Percentiles rank a stretch among this genome's conserved stretches.
Evolutionary conservation across 2,113 vertebrate species (phyloP).

Genomic region (Eptesicus fuscus): DNA sequence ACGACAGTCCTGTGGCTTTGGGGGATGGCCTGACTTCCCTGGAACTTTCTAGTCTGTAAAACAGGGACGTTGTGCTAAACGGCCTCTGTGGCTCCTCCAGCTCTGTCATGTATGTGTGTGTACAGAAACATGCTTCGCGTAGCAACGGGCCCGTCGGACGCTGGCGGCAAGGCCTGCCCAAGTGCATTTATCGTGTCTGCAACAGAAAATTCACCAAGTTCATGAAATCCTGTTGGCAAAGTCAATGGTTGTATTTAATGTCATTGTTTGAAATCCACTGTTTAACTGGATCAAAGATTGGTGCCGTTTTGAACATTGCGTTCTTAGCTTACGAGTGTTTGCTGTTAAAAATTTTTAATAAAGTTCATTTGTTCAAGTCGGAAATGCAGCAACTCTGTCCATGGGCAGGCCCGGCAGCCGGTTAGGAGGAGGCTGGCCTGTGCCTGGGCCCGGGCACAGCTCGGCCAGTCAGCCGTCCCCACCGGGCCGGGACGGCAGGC

Average conservation of each 20-base stretch:
- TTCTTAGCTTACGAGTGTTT: slow-evolving; percentile 43
- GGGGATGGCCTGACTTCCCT: not conserved
- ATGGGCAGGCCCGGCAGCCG: slow-evolving; percentile 20
- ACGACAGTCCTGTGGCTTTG: not conserved
- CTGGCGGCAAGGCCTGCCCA: slow-evolving; percentile 9
- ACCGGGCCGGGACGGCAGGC: slow-evolving; percentile 17
- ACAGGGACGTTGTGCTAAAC: not conserved
- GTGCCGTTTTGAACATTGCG: slow-evolving; percentile 27
- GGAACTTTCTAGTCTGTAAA: slow-evolving; percentile 14
- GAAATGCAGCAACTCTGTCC: not conserved
- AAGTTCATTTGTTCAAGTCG: not conserved
- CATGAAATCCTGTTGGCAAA: not conserved
- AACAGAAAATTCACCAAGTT: not conserved
- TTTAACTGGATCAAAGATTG: slow-evolving; percentile 4
- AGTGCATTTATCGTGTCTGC: not conserved
- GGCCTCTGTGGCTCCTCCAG: not conserved
- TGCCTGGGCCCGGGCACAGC: not conserved
- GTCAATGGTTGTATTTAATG: not conserved
- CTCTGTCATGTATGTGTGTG: slow-evolving; percentile 55
- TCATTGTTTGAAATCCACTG: slow-evolving; percentile 26
- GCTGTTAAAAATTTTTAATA: not conserved
- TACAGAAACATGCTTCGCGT: slow-evolving; percentile 56
- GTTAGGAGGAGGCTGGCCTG: not conserved
- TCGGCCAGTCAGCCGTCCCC: too few species aligned
- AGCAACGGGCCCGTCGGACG: slow-evolving; percentile 29